Evolutionary conservation across 2,113 vertebrate genomes (phyloP).

Genomic region (Solea senegalensis): DNA sequence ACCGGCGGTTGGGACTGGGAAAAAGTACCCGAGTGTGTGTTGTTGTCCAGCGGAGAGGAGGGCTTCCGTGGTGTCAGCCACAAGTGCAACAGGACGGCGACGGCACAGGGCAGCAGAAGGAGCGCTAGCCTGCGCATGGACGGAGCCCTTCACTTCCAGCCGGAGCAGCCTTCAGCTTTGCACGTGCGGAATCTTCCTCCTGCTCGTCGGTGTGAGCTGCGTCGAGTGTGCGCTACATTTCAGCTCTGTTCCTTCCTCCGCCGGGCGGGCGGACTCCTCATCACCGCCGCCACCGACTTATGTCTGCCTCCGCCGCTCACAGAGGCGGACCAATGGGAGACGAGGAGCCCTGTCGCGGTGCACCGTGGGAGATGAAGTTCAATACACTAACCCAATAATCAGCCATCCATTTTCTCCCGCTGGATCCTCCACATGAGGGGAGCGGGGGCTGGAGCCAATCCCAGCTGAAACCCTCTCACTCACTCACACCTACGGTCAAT

Average conservation of each 20-base stretch:
- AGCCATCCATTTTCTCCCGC: too few relatives aligned
- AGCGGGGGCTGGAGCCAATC: too few relatives aligned
- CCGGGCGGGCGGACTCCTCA: conserved; percentile 27
- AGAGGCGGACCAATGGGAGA: conserved; percentile 74
- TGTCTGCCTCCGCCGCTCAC: conserved; percentile 66
- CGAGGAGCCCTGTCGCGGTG: conserved; percentile 33
- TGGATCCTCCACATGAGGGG: too few relatives aligned
- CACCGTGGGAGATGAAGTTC: conserved; percentile 72
- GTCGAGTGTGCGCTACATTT: conserved; percentile 52
- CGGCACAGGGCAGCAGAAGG: conserved; percentile 86
- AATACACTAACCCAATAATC: too few relatives aligned
- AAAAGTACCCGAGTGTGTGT: conserved; percentile 72
- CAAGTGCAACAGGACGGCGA: conserved; percentile 91
- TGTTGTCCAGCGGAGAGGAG: conserved; percentile 70
- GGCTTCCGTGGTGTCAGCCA: conserved; percentile 82
- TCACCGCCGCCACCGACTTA: conserved; percentile 61
- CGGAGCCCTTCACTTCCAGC: conserved; percentile 70
- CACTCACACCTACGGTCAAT: too few relatives aligned
- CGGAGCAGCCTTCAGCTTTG: conserved; percentile 63
- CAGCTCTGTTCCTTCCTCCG: conserved; percentile 57
- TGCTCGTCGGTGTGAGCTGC: conserved; percentile 43
- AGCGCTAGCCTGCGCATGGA: conserved; percentile 92
- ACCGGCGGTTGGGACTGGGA: conserved; percentile 14
- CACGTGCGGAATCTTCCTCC: conserved; percentile 52
- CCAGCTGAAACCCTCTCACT: too few relatives aligned